These are phyloP conservation scores for Catagonus wagneri DNA, from an alignment of 2,113 vertebrate species.

Conservation along the genomic window DNA sequence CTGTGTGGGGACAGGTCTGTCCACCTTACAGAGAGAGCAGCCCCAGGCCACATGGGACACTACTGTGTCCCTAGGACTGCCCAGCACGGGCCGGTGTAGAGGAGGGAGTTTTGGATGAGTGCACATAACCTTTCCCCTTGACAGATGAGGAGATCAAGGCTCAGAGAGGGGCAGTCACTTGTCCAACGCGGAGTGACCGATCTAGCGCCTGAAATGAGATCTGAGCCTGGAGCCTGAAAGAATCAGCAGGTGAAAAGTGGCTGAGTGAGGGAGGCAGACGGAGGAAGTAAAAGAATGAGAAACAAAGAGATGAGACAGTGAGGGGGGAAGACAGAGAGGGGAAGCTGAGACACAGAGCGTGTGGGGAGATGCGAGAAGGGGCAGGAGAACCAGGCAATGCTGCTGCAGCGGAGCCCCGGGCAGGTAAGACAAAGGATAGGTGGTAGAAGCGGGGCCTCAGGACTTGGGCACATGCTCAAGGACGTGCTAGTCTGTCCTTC, in stretches of 20 bases:
- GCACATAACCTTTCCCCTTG: conserved; percentile 83
- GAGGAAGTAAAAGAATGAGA: conserved; percentile 85
- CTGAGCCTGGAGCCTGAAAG: conserved; percentile 87
- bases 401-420: background rate
- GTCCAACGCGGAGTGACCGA: conserved; percentile 86
- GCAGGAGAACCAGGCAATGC: conserved; percentile 76
- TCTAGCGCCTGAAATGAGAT: conserved; percentile 71
- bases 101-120: conserved; percentile 86
- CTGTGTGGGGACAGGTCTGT: background rate
- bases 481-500: fast-evolving
- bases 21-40: background rate
- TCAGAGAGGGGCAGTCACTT: background rate
- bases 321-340: conserved; percentile 82
- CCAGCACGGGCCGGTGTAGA: conserved; percentile 79
- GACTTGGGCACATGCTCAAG: fast-evolving
- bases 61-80: background rate
- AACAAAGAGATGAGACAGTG: conserved; percentile 84
- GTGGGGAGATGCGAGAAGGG: conserved; percentile 82
- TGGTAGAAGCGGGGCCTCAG: fast-evolving
- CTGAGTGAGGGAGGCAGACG: conserved; percentile 81
- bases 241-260: conserved; percentile 76
- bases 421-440: background rate
- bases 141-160: background rate
- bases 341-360: conserved; percentile 85
- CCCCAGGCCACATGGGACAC: too few species aligned